These are phyloP conservation scores for Oreochromis niloticus DNA, from an alignment of 2,113 vertebrate species.

Conservation along the genomic window DNA sequence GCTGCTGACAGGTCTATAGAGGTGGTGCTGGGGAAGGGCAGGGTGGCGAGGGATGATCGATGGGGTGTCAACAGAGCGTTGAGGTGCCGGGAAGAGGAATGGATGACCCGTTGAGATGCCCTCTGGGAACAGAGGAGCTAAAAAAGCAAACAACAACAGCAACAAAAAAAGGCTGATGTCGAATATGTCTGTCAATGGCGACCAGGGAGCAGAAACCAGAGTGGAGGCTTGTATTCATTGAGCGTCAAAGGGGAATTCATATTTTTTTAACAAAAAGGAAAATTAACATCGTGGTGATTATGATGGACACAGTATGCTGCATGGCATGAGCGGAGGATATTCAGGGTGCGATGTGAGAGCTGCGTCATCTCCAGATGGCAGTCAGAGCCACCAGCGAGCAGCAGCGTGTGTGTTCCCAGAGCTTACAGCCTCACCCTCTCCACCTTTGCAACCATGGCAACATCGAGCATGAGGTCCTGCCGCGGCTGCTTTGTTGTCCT, in stretches of 20 bases:
- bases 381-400: conserved; percentile 32
- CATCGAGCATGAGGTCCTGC: conserved; percentile 58
- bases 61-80: not conserved
- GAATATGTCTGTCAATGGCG: not conserved
- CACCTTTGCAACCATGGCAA: conserved; percentile 79
- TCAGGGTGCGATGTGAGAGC: conserved; percentile 2
- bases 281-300: not conserved
- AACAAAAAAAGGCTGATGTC: conserved; percentile 19
- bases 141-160: not conserved
- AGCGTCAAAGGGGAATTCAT: not conserved
- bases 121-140: not conserved
- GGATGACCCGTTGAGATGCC: conserved; percentile 53
- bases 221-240: not conserved
- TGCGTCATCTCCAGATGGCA: conserved; percentile 63
- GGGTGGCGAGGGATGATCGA: conserved; percentile 35
- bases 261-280: not conserved
- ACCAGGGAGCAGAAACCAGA: not conserved
- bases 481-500: conserved; percentile 42
- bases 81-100: conserved; percentile 10
- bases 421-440: conserved; percentile 63
- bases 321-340: not conserved
- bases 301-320: not conserved
- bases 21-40: not conserved
- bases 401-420: not conserved
- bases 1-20: conserved; percentile 35